Evolutionary conservation across 1,140 invertebrate species (phyloP), one percentile per base, ranked within the genome.

Genomic region (Xylocopa sonorina): DNA sequence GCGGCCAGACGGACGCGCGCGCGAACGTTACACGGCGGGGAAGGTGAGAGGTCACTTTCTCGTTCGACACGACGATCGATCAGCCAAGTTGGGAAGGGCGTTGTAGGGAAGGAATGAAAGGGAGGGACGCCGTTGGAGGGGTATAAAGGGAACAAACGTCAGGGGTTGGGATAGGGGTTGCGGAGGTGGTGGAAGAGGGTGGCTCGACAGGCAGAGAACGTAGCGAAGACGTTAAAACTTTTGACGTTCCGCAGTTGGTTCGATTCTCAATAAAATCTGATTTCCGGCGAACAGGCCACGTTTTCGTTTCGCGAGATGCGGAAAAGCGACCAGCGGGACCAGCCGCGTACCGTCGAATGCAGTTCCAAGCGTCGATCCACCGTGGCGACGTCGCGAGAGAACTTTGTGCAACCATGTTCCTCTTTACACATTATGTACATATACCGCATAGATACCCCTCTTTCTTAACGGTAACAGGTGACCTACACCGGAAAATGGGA

Each of bases 211-310:
- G 12, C 6, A n/a, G 14, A 24, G 27, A n/a, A n/a, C 6, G 24
- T 46, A 29, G 46, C 51, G 75, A 80, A 80, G 72, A 75, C 72
- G 72, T 84, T 76, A 68, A 84, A 85, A 85, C 72, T 85, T 84
- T 81, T 63, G 73, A 78, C 82, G 68, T 68, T 50, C 48, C 41
- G 29, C 51, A 48, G 62, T 53, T 48, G 64, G 55, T 69, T 81
- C 83, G 82, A 81, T 85, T 85, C 81, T 84, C 82, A 85, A 84
- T 85, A 76, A 84, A 85, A 84, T 76, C 58, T 62, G 68, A 85
- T 85, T 66, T 60, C 50, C 48, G 75, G 16, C 46, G 27, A 18
- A 21, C 50, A 32, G 55, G 24, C 27, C 84, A 53, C 80, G 74
- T 69, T 81, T 85, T 84, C 58, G 66, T 85, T 74, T 78, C 68